phyloP scores from a whole-genome alignment of 2,888 invertebrate genomes.

The Trichogramma dendrolimi region DNA sequence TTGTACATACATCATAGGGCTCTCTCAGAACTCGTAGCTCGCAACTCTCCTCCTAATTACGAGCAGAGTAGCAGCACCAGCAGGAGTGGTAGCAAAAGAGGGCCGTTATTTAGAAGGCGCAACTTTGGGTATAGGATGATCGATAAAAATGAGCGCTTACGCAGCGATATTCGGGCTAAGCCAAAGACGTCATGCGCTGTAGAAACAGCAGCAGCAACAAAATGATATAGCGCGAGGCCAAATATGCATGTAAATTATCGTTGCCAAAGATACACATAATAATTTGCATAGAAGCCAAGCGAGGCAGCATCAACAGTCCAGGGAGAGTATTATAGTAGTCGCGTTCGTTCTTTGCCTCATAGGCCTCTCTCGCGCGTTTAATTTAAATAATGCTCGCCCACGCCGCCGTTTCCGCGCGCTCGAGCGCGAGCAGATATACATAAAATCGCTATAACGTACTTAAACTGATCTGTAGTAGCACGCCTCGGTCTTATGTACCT shows the following conservation, averaged over 20 bases:
- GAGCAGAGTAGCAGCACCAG: too few relatives aligned
- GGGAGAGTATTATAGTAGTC: neutral
- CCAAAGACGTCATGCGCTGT: too few relatives aligned
- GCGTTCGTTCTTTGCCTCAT: conserved; percentile 49
- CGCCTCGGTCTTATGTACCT: too few relatives aligned
- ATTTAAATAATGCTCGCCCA: conserved; percentile 53
- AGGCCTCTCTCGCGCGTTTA: conserved; percentile 47
- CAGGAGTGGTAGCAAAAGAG: too few relatives aligned
- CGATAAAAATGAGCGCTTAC: too few relatives aligned
- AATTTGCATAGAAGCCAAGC: conserved; percentile 46
- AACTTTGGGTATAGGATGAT: too few relatives aligned
- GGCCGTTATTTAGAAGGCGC: too few relatives aligned
- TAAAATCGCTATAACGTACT: conserved; percentile 53
- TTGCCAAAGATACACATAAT: conserved; percentile 43
- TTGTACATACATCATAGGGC: too few relatives aligned
- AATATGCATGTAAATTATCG: conserved; percentile 54
- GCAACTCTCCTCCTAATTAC: too few relatives aligned
- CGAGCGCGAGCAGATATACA: conserved; percentile 49
- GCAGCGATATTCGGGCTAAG: too few relatives aligned
- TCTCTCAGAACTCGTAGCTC: too few relatives aligned
- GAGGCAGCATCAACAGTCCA: too few relatives aligned
- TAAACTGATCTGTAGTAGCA: neutral
- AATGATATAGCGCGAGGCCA: conserved; percentile 52
- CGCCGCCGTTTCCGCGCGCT: conserved; percentile 35
- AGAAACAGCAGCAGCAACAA: conserved; percentile 47